Conservation (phyloP, 1,140 invertebrate genomes). For the Pteromalus puparum region DNA sequence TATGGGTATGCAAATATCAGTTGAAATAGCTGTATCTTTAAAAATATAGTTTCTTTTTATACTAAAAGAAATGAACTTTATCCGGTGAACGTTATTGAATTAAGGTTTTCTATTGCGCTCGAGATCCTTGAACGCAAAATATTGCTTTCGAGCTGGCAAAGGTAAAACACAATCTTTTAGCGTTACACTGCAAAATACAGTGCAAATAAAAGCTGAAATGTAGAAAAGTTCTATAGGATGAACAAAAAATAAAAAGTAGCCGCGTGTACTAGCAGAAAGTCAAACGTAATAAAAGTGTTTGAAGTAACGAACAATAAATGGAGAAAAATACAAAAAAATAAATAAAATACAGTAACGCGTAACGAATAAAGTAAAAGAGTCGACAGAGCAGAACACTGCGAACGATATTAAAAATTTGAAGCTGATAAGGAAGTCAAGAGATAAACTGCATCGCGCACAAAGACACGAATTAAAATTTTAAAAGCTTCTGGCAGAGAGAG, state of each 20-base stretch:
- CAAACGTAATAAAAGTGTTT: constrained; percentile 2
- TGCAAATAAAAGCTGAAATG: background rate
- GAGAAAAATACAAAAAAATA: background rate
- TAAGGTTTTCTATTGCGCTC: too few relatives aligned
- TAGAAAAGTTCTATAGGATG: background rate
- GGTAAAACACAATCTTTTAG: background rate
- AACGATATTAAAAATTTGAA: background rate
- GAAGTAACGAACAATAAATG: background rate
- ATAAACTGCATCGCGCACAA: background rate
- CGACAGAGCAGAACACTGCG: background rate
- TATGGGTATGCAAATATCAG: too few relatives aligned
- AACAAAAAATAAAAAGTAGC: background rate
- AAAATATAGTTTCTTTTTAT: too few relatives aligned
- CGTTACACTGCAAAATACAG: background rate
- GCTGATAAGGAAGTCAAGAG: constrained; percentile 17
- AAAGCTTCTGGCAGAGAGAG: too few relatives aligned
- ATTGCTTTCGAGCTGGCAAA: background rate
- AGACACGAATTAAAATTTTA: constrained; percentile 19
- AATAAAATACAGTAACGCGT: constrained; percentile 3
- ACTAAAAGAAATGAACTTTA: too few relatives aligned
- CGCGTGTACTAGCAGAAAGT: background rate
- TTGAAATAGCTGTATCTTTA: too few relatives aligned
- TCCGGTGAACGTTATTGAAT: too few relatives aligned
- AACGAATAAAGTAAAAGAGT: constrained; percentile 19
- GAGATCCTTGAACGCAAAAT: too few relatives aligned